Evolutionary conservation across 1,140 invertebrate species (phyloP), one percentile per base, ranked within the genome.

Genomic region (Yoshiicerus persimilis): DNA sequence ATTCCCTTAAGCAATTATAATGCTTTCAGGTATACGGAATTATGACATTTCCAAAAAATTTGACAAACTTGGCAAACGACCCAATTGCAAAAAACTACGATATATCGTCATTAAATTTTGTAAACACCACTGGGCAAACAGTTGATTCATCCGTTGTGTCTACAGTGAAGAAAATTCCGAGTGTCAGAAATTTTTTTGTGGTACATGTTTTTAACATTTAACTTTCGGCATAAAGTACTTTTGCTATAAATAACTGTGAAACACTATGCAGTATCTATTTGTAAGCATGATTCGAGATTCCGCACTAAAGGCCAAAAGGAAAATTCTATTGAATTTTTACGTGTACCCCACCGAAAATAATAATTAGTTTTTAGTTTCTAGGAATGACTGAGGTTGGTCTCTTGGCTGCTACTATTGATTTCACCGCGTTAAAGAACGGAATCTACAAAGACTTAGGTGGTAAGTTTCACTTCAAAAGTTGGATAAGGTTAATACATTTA

Each of bases 381-480:
- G 85, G 85, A 30, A 86, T 86, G 85, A 86, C 47, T 4, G 85
- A 86, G 47, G 56, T 25, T 38, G 85, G 47, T 0, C n/a, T 41
- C 6, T 27, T 83, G 11, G 9, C 34, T 10, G 80, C 20, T 13
- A 30, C 5, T 47, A 16, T 62, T 32, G 27, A 85, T 85, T 85
- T 41, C 5, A 25, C 20, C n/a, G 39, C 34, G 56, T 27, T 25
- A 16, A 6, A 5, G n/a, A 25, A 32, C 0, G 27, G 36, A 38
- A 32, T 62, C 16, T 30, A 41, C 16, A 62, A 8, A 32, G n/a
- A 47, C 9, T 8, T 32, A 56, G 27, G 27, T 27, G 36, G 84
- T 85, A 85, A 27, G 56, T n/a, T 23, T 38, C 1, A 84, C 13
- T 23, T 38, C 1, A 84, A 38, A 77, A 23, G 23, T 36, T n/a